Conservation (phyloP, 2,797 vertebrate genomes). For the Bovichtus variegatus region DNA sequence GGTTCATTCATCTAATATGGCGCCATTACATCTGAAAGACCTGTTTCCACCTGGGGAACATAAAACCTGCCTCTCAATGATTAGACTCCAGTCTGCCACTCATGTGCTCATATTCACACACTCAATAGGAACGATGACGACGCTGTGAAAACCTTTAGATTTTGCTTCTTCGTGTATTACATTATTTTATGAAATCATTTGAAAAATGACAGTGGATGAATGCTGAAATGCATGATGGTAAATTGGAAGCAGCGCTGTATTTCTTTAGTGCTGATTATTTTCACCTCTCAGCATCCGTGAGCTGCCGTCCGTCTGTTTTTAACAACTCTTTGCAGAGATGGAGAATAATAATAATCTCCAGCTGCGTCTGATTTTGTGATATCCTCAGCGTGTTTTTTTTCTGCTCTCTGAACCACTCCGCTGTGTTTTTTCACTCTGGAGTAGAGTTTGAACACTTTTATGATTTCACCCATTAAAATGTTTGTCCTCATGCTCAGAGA, state of each 20-base stretch:
- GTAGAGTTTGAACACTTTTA: not conserved
- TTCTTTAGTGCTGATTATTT: not conserved
- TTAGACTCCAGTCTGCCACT: slow-evolving; percentile 9
- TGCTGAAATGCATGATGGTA: not conserved
- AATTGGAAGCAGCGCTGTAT: not conserved
- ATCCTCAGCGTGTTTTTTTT: not conserved
- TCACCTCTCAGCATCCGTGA: not conserved
- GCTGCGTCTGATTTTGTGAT: slow-evolving; percentile 10
- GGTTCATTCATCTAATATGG: slow-evolving; percentile 45
- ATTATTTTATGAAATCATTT: not conserved
- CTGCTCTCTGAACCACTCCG: slow-evolving; percentile 9
- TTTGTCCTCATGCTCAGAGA: slow-evolving; percentile 7
- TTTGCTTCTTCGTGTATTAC: not conserved
- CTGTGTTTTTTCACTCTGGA: slow-evolving; percentile 1
- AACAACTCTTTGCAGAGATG: not conserved
- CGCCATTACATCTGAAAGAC: slow-evolving; percentile 38
- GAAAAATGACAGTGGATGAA: not conserved
- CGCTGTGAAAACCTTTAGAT: not conserved
- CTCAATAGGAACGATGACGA: not conserved
- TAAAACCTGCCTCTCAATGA: slow-evolving; percentile 19
- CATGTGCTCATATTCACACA: not conserved
- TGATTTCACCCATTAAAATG: not conserved
- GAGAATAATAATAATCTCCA: slow-evolving; percentile 8
- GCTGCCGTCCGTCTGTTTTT: not conserved
- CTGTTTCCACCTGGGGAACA: slow-evolving; percentile 27